Evolutionary conservation across 2,113 vertebrate genomes (phyloP).

Genomic region (Salvelinus alpinus): DNA sequence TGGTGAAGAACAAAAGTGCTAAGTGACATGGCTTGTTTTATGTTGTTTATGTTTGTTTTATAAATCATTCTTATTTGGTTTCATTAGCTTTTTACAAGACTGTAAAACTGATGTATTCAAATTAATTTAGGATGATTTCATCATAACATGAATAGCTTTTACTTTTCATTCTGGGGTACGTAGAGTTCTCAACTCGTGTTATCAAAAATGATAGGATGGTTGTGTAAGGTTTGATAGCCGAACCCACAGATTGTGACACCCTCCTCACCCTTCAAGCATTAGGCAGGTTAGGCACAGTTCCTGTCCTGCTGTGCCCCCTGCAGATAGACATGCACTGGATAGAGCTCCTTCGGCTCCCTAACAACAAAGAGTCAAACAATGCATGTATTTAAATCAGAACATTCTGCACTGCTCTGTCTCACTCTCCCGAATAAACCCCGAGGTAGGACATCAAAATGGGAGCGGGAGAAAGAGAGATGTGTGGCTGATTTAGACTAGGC

Average conservation of each 20-base stretch:
- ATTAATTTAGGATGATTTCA: background rate
- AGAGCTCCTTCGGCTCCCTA: too few species aligned
- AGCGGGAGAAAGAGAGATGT: background rate
- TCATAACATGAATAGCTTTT: background rate
- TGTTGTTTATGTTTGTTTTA: too few species aligned
- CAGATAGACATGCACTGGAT: too few species aligned
- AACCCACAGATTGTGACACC: background rate
- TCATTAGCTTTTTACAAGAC: background rate
- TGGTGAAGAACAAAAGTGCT: too few species aligned
- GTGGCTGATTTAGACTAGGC: background rate
- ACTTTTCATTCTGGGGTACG: background rate
- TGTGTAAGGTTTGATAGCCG: background rate
- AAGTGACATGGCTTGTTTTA: background rate
- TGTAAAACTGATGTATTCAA: background rate
- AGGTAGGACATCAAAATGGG: too few species aligned
- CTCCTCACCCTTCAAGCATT: background rate
- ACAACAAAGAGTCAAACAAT: too few species aligned
- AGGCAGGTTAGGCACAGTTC: constrained; percentile 14
- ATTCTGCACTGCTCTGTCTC: too few species aligned
- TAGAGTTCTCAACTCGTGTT: background rate
- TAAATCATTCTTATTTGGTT: too few species aligned
- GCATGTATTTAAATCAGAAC: too few species aligned
- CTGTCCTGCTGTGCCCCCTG: background rate
- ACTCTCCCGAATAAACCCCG: too few species aligned
- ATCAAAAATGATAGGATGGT: background rate